phyloP scores from a whole-genome alignment of 1,140 invertebrate genomes.

The Asobara japonica region DNA sequence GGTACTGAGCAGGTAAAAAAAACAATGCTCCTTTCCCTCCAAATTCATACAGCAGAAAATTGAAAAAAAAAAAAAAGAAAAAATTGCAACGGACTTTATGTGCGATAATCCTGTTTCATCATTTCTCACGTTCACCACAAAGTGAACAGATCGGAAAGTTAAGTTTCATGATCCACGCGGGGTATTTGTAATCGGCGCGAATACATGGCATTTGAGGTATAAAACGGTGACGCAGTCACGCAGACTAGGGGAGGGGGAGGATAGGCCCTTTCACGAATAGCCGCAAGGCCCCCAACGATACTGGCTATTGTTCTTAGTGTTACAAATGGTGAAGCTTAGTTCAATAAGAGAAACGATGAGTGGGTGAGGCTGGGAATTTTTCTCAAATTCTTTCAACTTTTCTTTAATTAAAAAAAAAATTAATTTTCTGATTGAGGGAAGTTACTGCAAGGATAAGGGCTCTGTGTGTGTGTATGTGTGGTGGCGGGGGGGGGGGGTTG shows the following conservation, averaged over 20 bases:
- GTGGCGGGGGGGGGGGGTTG: too few relatives aligned
- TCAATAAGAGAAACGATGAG: not conserved
- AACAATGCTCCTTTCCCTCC: too few relatives aligned
- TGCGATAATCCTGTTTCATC: conserved; percentile 22
- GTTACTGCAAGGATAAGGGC: too few relatives aligned
- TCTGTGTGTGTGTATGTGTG: too few relatives aligned
- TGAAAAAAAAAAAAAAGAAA: too few relatives aligned
- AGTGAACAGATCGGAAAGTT: conserved; percentile 10
- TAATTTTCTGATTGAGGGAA: too few relatives aligned
- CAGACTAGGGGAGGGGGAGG: not conserved
- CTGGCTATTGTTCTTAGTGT: conserved; percentile 30
- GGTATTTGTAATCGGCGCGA: conserved; percentile 37
- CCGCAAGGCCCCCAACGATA: conserved; percentile 29
- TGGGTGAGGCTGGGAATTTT: conserved; percentile 4
- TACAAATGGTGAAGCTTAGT: conserved; percentile 25
- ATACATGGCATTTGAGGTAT: conserved; percentile 45
- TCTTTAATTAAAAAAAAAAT: too few relatives aligned
- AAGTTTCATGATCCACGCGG: conserved; percentile 14
- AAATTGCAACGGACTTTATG: not conserved
- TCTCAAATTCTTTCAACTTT: too few relatives aligned
- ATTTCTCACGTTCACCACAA: conserved; percentile 1
- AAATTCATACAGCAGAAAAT: not conserved
- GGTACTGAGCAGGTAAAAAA: too few relatives aligned
- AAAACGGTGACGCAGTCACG: conserved; percentile 35
- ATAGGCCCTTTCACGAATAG: conserved; percentile 45